Percentiles rank a stretch among this genome's conserved stretches.
Evolutionary conservation across 2,113 vertebrate genomes (phyloP).

Genomic region (Raphicerus campestris): DNA sequence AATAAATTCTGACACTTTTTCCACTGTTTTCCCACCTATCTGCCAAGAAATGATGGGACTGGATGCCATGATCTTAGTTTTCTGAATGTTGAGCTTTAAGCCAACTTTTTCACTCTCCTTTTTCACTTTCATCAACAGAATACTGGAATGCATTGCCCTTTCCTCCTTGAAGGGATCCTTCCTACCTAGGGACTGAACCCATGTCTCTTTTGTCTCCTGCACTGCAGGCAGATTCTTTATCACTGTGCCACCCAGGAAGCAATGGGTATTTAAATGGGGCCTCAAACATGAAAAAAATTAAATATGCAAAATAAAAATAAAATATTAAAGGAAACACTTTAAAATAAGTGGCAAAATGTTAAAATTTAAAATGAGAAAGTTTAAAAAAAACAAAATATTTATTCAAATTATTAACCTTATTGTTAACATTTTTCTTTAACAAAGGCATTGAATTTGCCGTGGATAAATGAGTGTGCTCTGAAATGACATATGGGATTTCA

Average conservation of each 20-base stretch:
- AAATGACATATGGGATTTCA: background rate
- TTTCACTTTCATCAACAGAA: background rate
- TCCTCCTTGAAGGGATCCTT: background rate
- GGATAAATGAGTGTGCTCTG: background rate
- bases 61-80: too few relatives aligned
- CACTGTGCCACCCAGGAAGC: background rate
- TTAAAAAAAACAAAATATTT: background rate
- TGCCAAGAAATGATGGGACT: too few relatives aligned
- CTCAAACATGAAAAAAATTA: background rate
- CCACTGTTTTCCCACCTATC: too few relatives aligned
- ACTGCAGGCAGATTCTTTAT: background rate
- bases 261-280: background rate
- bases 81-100: too few relatives aligned
- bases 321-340: background rate
- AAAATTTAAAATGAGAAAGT: background rate
- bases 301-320: background rate
- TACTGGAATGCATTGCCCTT: background rate
- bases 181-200: background rate
- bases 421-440: background rate
- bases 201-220: background rate
- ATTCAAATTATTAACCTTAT: background rate
- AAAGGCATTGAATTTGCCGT: fast-evolving
- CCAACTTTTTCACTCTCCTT: too few relatives aligned
- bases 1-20: too few relatives aligned
- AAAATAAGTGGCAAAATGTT: background rate